Evolutionary conservation across 2,888 invertebrate genomes (phyloP).

Genomic region (Aporophyla lueneburgensis): DNA sequence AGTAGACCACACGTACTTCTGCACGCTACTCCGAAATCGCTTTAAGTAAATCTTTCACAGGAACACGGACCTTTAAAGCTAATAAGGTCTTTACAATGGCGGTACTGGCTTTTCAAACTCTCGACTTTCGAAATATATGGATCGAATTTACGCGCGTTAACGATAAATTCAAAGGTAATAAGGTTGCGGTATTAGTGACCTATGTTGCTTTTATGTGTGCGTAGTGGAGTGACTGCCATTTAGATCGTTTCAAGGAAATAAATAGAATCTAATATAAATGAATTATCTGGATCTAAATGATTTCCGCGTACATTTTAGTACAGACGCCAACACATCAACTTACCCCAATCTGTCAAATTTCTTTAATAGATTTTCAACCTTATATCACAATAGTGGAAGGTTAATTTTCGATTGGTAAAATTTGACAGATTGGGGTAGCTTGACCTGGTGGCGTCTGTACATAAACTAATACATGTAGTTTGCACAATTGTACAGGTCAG

Average conservation of each 20-base stretch:
- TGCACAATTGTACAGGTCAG: not conserved
- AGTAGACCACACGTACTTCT: slow-evolving; percentile 77
- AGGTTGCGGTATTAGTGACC: slow-evolving; percentile 58
- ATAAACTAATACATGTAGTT: slow-evolving; percentile 14
- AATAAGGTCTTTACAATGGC: slow-evolving; percentile 81
- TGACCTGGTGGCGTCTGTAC: too few relatives aligned
- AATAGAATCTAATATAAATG: slow-evolving; percentile 37
- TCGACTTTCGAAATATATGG: slow-evolving; percentile 69
- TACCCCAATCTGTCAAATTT: too few relatives aligned
- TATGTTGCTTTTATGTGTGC: slow-evolving; percentile 42
- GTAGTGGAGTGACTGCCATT: slow-evolving; percentile 38
- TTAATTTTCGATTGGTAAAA: too few relatives aligned
- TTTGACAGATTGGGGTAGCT: too few relatives aligned
- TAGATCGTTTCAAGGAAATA: slow-evolving; percentile 39
- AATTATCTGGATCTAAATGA: slow-evolving; percentile 2
- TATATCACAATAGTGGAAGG: too few relatives aligned
- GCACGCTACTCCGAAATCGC: slow-evolving; percentile 79
- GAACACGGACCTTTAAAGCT: slow-evolving; percentile 78
- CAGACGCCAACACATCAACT: too few relatives aligned
- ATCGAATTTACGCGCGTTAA: slow-evolving; percentile 58
- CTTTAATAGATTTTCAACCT: too few relatives aligned
- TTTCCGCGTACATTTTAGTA: too few relatives aligned
- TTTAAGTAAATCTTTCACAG: slow-evolving; percentile 81
- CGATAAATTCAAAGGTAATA: slow-evolving; percentile 63
- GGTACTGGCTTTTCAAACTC: slow-evolving; percentile 67